phyloP scores from a whole-genome alignment of 2,113 vertebrate species.

The Muntiacus reevesi region DNA sequence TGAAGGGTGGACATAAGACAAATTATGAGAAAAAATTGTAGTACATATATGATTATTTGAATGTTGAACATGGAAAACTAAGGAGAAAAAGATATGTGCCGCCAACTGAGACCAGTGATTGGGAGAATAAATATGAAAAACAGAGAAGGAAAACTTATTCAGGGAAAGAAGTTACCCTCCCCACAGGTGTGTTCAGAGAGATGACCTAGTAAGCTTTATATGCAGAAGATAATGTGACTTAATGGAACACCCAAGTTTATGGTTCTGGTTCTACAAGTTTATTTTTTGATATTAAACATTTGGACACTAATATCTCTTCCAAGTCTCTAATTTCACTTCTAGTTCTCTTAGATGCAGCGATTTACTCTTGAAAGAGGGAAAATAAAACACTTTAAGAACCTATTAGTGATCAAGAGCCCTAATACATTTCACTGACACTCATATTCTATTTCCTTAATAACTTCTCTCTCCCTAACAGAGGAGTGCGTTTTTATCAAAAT shows the following conservation, averaged over 20 bases:
- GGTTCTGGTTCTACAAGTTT: neutral
- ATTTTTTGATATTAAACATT: neutral
- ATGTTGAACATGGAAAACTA: neutral
- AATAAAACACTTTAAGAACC: neutral
- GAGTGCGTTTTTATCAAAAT: neutral
- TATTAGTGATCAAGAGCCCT: neutral
- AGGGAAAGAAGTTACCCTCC: neutral
- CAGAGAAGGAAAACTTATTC: neutral
- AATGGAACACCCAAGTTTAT: neutral
- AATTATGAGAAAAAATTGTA: neutral
- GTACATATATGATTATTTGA: neutral
- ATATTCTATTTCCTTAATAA: neutral
- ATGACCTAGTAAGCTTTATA: neutral
- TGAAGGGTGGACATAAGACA: neutral
- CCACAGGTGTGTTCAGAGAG: neutral
- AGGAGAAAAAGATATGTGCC: neutral
- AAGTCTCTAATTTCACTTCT: neutral
- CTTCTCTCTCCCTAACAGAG: neutral
- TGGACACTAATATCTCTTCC: neutral
- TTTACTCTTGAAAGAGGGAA: neutral
- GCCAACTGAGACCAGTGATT: neutral
- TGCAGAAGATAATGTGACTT: neutral
- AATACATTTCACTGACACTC: neutral
- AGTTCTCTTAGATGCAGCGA: neutral
- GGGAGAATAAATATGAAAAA: neutral